These are phyloP conservation scores for Bufo bufo DNA, from an alignment of 2,113 vertebrate genomes.

Conservation along the genomic window DNA sequence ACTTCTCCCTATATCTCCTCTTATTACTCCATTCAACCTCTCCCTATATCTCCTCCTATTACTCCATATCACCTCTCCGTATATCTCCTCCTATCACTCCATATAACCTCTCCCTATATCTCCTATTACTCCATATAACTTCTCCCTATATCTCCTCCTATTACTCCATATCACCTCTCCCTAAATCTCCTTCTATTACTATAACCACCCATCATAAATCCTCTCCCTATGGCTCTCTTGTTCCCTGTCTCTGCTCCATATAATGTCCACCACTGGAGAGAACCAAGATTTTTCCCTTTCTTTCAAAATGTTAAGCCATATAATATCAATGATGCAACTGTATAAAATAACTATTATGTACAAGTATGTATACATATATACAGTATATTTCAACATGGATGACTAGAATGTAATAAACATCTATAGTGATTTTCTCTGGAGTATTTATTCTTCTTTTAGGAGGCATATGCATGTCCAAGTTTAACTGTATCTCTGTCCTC, in stretches of 20 bases:
- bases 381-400: slow-evolving; percentile 13
- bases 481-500: too few relatives aligned
- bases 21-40: slow-evolving; percentile 18
- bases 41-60: background rate
- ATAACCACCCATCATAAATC: background rate
- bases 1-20: background rate
- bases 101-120: background rate
- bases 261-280: background rate
- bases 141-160: background rate
- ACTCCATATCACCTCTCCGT: background rate
- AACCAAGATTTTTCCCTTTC: background rate
- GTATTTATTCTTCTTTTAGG: background rate
- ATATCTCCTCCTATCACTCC: background rate
- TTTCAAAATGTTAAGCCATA: slow-evolving; percentile 28
- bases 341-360: background rate
- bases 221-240: background rate
- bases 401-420: slow-evolving; percentile 38
- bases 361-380: background rate
- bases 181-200: slow-evolving; percentile 10
- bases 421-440: background rate
- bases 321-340: background rate
- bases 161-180: background rate
- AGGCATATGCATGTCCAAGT: too few relatives aligned
- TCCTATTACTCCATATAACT: slow-evolving; percentile 11
- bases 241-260: background rate